Evolutionary conservation across 2,797 vertebrate genomes (phyloP), one percentile per base, ranked within the genome.

Genomic region (Lutra lutra): DNA sequence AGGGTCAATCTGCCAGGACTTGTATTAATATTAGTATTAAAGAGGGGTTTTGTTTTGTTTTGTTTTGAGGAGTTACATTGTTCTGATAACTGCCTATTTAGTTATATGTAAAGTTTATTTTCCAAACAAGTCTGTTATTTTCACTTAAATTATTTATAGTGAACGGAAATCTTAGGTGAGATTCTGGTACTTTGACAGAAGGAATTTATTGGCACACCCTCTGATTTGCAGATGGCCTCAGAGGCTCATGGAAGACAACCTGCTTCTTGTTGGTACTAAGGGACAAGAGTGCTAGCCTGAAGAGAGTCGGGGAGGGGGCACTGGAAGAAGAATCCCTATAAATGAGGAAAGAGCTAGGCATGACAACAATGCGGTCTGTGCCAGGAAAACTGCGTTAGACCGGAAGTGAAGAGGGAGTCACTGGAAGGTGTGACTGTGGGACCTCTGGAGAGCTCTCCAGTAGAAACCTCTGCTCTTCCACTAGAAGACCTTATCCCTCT

Each of bases 381-480:
- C 12, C 20, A 58, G 40, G 58, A 60, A 38, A 84, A 43, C 1
- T 21, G 15, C 2, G 17, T 20, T 3, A 21, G 51, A 21, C 4
- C 0, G 0, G 23, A 56, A 9, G 13, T 35, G 23, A 68, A 48
- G 13, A 23, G 10, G 3, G 14, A 12, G 18, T 4, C 3, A 17
- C 15, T 2, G 5, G 2, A 4, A 60, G 10, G 27, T 54, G 78
- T 7, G 18, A 23, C 23, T 8, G 38, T 43, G 32, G 70, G 27
- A 68, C 58, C 40, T 60, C 60, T 2, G 27, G 56, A 85, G 17
- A 62, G 62, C 3, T 40, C 10, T 18, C 43, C 54, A 43, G 35
- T 21, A 78, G n/a, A 85, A 10, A 56, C 20, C 38, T 48, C 27
- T 18, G 56, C 11, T 48, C 27, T 13, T 35, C 73, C 38, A 5